phyloP scores from a whole-genome alignment of 1,140 invertebrate genomes.

The Asbolus verrucosus region DNA sequence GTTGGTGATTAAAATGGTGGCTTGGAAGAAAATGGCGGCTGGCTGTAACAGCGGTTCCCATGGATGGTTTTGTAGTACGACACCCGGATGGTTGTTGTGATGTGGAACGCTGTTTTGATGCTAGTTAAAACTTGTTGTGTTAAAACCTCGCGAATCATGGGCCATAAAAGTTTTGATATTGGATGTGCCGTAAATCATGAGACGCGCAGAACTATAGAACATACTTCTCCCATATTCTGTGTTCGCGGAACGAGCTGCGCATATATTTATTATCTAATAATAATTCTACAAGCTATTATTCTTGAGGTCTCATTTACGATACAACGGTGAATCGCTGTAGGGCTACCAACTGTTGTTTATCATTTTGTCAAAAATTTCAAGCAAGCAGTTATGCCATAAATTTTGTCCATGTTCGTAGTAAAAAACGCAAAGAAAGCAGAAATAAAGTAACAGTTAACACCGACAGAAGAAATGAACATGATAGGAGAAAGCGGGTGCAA shows the following conservation, averaged over 20 bases:
- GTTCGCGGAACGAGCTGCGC: conserved; percentile 23
- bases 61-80: conserved; percentile 30
- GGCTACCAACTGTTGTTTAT: conserved; percentile 1
- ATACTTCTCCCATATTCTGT: conserved; percentile 28
- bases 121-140: conserved; percentile 38
- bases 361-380: not conserved
- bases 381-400: not conserved
- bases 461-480: too few relatives aligned
- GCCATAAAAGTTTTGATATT: conserved; percentile 33
- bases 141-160: conserved; percentile 34
- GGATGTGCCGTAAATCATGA: conserved; percentile 37
- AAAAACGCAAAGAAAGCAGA: too few relatives aligned
- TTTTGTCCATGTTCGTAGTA: too few relatives aligned
- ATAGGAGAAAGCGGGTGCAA: too few relatives aligned
- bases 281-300: conserved; percentile 30
- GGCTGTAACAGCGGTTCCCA: conserved; percentile 20
- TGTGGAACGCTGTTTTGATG: conserved; percentile 34
- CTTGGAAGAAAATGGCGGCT: conserved; percentile 28
- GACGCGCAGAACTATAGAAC: conserved; percentile 20
- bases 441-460: too few relatives aligned
- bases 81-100: conserved; percentile 26
- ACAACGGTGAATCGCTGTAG: conserved; percentile 10
- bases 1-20: conserved; percentile 25
- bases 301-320: conserved; percentile 24
- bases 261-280: conserved; percentile 39